Conservation (phyloP, 2,888 invertebrate genomes). For the Polyploca ridens region DNA sequence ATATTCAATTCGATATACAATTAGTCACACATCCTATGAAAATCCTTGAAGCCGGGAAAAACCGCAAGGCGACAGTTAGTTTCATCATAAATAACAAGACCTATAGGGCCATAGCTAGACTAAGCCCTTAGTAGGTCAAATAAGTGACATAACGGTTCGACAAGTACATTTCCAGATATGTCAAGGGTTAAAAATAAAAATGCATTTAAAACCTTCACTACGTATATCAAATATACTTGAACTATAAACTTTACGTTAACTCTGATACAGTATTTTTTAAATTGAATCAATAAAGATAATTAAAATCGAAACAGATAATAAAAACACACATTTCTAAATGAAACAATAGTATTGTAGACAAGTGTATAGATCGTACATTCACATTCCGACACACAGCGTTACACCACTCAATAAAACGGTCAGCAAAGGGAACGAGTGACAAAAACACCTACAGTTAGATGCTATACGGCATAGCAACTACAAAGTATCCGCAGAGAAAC, state of each 20-base stretch:
- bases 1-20: background rate
- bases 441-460: slow-evolving; percentile 2
- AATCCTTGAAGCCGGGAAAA: slow-evolving; percentile 7
- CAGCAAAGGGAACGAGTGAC: slow-evolving; percentile 8
- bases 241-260: background rate
- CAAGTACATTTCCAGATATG: background rate
- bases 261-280: background rate
- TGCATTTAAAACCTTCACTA: background rate
- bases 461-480: slow-evolving; percentile 35
- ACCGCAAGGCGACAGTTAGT: background rate
- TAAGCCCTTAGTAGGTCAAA: background rate
- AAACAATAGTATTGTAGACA: background rate
- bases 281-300: background rate
- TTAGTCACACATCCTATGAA: background rate
- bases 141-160: background rate
- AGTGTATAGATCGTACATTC: background rate
- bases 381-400: slow-evolving; percentile 6
- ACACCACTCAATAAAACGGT: slow-evolving; percentile 6
- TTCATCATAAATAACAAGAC: slow-evolving; percentile 2
- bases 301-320: background rate
- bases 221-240: background rate
- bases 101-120: background rate
- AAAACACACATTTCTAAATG: background rate
- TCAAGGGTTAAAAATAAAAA: background rate
- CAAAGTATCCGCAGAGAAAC: slow-evolving; percentile 49